Percentiles rank a stretch among this genome's conserved stretches.
Conservation (phyloP, 1,140 invertebrate species). For the Belonocnema kinseyi region DNA sequence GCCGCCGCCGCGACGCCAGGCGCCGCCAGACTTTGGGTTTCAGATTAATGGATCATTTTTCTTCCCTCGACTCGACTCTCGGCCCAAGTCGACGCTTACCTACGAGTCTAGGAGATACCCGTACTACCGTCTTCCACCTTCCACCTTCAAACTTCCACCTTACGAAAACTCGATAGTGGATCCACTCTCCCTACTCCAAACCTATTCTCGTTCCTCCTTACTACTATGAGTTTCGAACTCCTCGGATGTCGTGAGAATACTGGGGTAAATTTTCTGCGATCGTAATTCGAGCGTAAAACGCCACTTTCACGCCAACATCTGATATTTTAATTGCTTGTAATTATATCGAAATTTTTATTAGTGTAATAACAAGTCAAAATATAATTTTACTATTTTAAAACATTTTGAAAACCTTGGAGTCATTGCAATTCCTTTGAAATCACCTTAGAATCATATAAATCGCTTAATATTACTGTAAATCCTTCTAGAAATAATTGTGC, state of each 20-base stretch:
- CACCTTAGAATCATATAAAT: too few species aligned
- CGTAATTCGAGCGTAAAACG: slow-evolving; percentile 13
- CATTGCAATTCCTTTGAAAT: too few species aligned
- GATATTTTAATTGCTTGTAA: too few species aligned
- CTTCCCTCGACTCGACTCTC: slow-evolving; percentile 72
- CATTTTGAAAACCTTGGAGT: too few species aligned
- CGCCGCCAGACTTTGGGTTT: slow-evolving; percentile 76
- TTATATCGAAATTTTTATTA: too few species aligned
- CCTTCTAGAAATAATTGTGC: too few species aligned
- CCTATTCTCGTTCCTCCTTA: slow-evolving; percentile 41
- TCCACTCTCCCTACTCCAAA: slow-evolving; percentile 49
- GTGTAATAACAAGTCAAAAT: too few species aligned
- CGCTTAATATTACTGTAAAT: too few species aligned
- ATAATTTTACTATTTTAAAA: too few species aligned
- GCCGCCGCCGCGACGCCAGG: slow-evolving; percentile 73
- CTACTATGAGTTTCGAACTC: slow-evolving; percentile 46
- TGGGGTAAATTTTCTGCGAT: background rate
- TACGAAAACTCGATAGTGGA: slow-evolving; percentile 56
- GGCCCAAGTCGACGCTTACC: slow-evolving; percentile 66
- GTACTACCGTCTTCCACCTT: slow-evolving; percentile 48
- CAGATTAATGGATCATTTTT: slow-evolving; percentile 77
- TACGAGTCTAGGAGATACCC: slow-evolving; percentile 57
- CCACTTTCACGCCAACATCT: background rate
- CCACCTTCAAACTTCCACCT: slow-evolving; percentile 53
- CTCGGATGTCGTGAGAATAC: slow-evolving; percentile 22